Evolutionary conservation across 2,888 invertebrate species (phyloP), one percentile per base, ranked within the genome.

Genomic region (Acanthacorydalis orientalis): DNA sequence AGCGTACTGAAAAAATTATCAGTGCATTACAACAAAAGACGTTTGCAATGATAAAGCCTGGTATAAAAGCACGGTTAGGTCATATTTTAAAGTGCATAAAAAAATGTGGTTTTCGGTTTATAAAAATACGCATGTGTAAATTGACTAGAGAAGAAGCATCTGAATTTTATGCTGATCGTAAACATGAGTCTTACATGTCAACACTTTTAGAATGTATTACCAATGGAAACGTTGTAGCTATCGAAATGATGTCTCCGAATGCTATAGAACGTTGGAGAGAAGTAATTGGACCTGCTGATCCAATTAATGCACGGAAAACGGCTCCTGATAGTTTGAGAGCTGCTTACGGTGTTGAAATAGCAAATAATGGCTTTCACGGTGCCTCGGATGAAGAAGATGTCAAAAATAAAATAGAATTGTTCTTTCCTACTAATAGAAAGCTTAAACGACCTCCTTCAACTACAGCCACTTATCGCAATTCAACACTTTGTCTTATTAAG

Each of bases 401-500:
- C 38, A 75, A 76, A 55, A 54, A 52, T 51, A 59, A 62, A 52
- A 53, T 77, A 4, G 67, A 72, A 42, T 77, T 78, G 55, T 83
- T 84, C 57, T 81, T 83, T 55, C 72, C 75, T 0, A 51, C 53
- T 6, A 51, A 52, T 31, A 52, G 50, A 23, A 54, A 54, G 34
- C 63, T 64, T 1, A 53, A 55, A 43, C 52, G 23, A 31, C 14
- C 43, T 10, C 44, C 44, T 1, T 12, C 31, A 15, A 53, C 16
- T 9, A 43, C 47, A n/a, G 35, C 47, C 0, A 68, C 69, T 2
- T 61, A 80, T 6, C 68, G 74, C 33, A 80, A 84, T 57, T 80
- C 81, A 53, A 85, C 87, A 0, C 75, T 86, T 48, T 87, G 86
- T 57, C 69, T 95, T 46, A 80, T 95, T 42, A 93, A 93, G 63